These are phyloP conservation scores for Recurvirostra avosetta DNA, from an alignment of 2,113 vertebrate species.

Conservation along the genomic window DNA sequence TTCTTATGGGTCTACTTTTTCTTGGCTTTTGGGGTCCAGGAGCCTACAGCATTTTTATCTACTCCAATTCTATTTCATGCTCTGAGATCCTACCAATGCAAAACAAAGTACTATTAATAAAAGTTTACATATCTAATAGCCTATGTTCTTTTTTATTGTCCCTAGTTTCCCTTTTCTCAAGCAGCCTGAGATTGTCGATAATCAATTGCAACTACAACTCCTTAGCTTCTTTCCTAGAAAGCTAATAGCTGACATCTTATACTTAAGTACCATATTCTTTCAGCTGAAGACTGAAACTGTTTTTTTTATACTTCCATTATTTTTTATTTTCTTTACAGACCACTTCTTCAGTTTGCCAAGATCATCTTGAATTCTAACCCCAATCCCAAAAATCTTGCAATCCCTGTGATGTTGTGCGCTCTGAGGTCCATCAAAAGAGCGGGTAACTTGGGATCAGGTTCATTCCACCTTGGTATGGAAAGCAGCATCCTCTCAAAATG, in stretches of 20 bases:
- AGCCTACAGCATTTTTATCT: not conserved
- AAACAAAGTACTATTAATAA: not conserved
- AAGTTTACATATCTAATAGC: not conserved
- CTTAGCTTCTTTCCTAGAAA: not conserved
- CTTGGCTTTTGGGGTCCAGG: not conserved
- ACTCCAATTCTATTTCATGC: not conserved
- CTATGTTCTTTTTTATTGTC: not conserved
- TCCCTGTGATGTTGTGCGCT: accelerated
- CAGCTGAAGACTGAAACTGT: not conserved
- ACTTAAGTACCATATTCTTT: not conserved
- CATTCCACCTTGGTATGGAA: not conserved
- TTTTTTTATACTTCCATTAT: not conserved
- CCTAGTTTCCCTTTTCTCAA: not conserved
- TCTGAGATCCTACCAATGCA: not conserved
- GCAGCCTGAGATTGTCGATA: not conserved
- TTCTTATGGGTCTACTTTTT: not conserved
- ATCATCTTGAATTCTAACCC: not conserved
- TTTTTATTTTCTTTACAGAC: not conserved
- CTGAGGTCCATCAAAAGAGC: not conserved
- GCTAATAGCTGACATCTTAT: not conserved
- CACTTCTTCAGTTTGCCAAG: not conserved
- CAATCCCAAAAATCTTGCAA: not conserved
- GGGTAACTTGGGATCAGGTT: not conserved
- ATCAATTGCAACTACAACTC: not conserved
- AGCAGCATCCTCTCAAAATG: not conserved